Percentiles rank a stretch among this genome's conserved stretches.
phyloP scores from a whole-genome alignment of 2,888 invertebrate genomes.

The Empis livida region DNA sequence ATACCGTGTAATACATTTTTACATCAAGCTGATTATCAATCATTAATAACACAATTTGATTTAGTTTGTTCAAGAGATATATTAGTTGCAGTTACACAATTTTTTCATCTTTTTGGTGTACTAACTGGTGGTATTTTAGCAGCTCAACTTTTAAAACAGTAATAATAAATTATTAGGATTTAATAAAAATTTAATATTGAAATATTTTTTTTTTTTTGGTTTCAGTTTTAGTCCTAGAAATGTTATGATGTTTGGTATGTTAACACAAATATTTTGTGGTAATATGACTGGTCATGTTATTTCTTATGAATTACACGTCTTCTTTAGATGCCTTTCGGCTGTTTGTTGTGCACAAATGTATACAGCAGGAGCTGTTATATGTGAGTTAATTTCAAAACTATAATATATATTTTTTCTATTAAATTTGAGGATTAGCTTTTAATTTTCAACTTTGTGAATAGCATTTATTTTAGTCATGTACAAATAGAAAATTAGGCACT shows the following conservation, averaged over 20 bases:
- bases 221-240: constrained; percentile 35
- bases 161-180: constrained; percentile 17
- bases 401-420: too few species aligned
- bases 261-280: constrained; percentile 36
- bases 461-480: too few species aligned
- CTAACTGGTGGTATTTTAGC: constrained; percentile 37
- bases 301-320: constrained; percentile 35
- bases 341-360: constrained; percentile 38
- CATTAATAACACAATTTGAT: constrained; percentile 37
- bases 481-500: too few species aligned
- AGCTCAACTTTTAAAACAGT: constrained; percentile 34
- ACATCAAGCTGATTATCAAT: constrained; percentile 29
- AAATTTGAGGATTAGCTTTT: too few species aligned
- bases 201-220: neutral
- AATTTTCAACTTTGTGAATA: too few species aligned
- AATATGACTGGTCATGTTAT: constrained; percentile 35
- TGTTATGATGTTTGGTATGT: constrained; percentile 36
- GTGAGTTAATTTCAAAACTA: constrained; percentile 21
- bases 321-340: constrained; percentile 36
- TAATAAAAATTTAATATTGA: neutral
- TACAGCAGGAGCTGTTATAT: constrained; percentile 36
- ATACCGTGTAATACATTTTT: constrained; percentile 34
- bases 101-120: constrained; percentile 39
- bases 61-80: constrained; percentile 37
- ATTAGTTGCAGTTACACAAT: constrained; percentile 37